These are phyloP conservation scores for Celastrina argiolus DNA, from an alignment of 2,888 invertebrate species.

Conservation along the genomic window DNA sequence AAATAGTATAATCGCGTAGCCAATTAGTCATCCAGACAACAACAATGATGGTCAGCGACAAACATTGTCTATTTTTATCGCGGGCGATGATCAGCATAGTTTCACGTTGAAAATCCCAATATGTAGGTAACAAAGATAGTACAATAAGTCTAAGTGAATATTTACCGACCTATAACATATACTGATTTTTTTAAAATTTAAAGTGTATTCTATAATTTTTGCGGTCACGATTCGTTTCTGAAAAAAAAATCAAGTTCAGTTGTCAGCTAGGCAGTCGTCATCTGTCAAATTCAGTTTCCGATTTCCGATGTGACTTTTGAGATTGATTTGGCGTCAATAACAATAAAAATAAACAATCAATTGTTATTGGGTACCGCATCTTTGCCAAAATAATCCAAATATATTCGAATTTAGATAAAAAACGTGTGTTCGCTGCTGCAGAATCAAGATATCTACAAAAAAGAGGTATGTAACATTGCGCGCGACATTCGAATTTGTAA, in stretches of 20 bases:
- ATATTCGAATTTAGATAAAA: background rate
- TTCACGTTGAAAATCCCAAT: no score
- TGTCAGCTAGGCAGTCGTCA: slow-evolving; percentile 22
- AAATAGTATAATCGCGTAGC: no score
- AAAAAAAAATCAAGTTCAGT: background rate
- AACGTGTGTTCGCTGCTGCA: background rate
- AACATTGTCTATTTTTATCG: no score
- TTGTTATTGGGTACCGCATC: background rate
- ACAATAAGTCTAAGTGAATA: no score
- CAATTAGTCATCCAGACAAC: no score
- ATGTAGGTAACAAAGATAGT: no score
- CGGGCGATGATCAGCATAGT: no score
- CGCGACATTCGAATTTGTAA: background rate
- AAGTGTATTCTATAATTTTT: no score
- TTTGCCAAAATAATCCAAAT: background rate
- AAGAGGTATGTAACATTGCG: background rate
- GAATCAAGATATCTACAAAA: background rate
- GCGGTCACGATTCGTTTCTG: no score
- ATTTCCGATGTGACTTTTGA: background rate
- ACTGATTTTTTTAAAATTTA: no score
- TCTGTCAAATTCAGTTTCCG: slow-evolving; percentile 21
- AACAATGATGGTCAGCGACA: no score
- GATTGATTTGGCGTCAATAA: background rate
- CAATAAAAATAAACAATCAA: slow-evolving; percentile 16
- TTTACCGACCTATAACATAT: no score